Evolutionary conservation across 2,113 vertebrate species (phyloP), one percentile per base, ranked within the genome.

Genomic region (Centropristis striata): DNA sequence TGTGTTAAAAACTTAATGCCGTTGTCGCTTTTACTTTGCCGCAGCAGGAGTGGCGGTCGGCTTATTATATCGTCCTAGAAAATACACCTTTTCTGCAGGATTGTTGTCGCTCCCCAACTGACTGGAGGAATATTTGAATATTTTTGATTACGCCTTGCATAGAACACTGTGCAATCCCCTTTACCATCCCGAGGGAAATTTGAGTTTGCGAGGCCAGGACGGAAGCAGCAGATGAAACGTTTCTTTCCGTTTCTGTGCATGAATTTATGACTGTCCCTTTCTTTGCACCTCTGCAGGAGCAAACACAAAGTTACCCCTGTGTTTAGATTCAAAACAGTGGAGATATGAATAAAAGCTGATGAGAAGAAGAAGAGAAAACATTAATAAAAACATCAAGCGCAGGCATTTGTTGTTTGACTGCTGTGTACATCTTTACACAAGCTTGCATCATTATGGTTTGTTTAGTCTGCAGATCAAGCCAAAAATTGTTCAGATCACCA

Each of bases 371-470:
- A 86, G 83, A 74, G 85, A 90, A 83, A 90, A 82, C 88, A 92
- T 92, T 91, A 90, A 93, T 94, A 92, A 92, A 92, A 92, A 92
- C 92, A 93, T 92, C 90, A 92, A 92, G 88, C 72, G 18, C 72
- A 25, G 59, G 87, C 89, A 78, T 92, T 92, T 90, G 92, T 92
- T 90, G 85, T 91, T 78, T 14, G 86, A 89, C 87, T 82, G 86
- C 88, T 87, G 90, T 79, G 90, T 81, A 78, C 92, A 81, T 92
- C 92, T 93, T 93, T 92, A 85, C 93, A 90, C 90, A 91, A 89
- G 90, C 90, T 93, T 92, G 92, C 92, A 92, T 93, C 92, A 93
- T 92, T 92, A 92, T 61, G 84, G 88, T 92, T 93, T 93, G 92
- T 93, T 93, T 93, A 91, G 91, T 92, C 87, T 90, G 83, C 88